Evolutionary conservation across 1,140 invertebrate genomes (phyloP).

Genomic region (Magallana gigas): DNA sequence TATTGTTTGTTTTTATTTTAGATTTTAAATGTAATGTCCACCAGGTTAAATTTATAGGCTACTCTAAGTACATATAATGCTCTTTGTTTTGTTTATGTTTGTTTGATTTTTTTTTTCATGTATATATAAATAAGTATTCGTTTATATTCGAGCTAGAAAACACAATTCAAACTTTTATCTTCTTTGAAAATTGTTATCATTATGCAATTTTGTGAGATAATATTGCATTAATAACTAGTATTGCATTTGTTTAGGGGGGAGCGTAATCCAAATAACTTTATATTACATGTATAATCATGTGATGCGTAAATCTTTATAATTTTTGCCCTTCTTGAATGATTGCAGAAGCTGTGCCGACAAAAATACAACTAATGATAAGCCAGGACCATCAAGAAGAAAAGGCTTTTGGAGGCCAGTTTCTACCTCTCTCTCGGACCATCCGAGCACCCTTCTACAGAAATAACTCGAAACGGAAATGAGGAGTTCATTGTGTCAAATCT

Average conservation of each 20-base stretch:
- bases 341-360: conserved; percentile 72
- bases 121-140: neutral
- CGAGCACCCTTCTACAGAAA: conserved; percentile 65
- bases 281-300: no score
- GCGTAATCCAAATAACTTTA: no score
- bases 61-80: neutral
- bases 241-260: no score
- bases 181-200: no score
- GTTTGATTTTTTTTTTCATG: neutral
- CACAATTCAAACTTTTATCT: no score
- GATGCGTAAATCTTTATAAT: no score
- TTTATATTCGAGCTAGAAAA: no score
- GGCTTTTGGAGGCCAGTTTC: conserved; percentile 62
- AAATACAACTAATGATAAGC: conserved; percentile 73
- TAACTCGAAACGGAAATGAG: conserved; percentile 40
- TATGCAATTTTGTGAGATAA: no score
- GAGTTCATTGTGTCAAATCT: neutral
- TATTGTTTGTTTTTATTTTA: neutral
- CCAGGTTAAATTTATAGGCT: neutral
- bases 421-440: conserved; percentile 65
- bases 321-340: conserved; percentile 3
- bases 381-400: conserved; percentile 67
- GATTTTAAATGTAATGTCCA: no score
- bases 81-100: neutral
- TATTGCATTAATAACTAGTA: no score